Evolutionary conservation across 2,113 vertebrate species (phyloP).

Genomic region (Macquaria australasica): DNA sequence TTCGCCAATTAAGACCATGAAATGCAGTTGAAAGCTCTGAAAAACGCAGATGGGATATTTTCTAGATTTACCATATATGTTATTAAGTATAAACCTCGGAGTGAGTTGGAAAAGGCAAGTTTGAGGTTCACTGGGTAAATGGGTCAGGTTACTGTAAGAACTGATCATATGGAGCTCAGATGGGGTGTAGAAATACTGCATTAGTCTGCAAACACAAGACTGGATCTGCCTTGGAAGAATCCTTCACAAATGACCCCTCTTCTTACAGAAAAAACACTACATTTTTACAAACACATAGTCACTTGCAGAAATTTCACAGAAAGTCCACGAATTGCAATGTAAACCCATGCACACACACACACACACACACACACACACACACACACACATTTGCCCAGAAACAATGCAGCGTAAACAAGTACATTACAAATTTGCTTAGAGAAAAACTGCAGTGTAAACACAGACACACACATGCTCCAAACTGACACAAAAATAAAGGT

Average conservation of each 20-base stretch:
- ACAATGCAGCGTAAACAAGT: background rate
- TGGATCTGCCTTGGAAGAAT: background rate
- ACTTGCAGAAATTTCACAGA: background rate
- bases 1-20: too few species aligned
- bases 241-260: background rate
- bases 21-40: too few species aligned
- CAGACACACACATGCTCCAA: background rate
- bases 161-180: conserved; percentile 4
- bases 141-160: background rate
- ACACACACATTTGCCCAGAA: background rate
- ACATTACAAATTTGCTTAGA: background rate
- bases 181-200: background rate
- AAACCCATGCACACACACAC: background rate
- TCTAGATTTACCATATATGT: conserved; percentile 2
- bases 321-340: background rate
- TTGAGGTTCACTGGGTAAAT: conserved; percentile 7
- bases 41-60: conserved; percentile 11
- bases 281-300: background rate
- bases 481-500: background rate
- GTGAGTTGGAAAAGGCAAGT: conserved; percentile 7
- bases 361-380: background rate
- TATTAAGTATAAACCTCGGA: background rate
- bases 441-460: conserved; percentile 14
- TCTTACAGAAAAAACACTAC: background rate
- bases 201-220: background rate